Percentiles rank a stretch among this genome's conserved stretches.
phyloP scores from a whole-genome alignment of 2,888 invertebrate species.

The Frankliniella fusca region DNA sequence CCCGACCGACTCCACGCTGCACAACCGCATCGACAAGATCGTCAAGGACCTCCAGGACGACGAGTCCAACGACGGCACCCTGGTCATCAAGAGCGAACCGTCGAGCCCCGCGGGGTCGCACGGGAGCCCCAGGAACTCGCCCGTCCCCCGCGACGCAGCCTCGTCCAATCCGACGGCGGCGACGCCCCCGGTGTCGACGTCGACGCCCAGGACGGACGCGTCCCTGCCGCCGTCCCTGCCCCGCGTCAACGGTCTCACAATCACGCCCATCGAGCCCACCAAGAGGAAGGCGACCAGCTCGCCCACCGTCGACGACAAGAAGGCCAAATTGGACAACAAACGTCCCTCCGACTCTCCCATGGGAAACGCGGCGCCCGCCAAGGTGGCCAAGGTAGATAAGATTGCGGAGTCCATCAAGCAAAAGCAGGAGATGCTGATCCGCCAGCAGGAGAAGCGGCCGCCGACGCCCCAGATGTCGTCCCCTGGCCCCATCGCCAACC shows the following conservation, averaged over 20 bases:
- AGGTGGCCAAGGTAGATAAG: conserved; percentile 9
- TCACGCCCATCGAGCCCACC: conserved; percentile 13
- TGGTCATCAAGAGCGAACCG: conserved; percentile 10
- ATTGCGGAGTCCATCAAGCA: background rate
- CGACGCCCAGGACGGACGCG: background rate
- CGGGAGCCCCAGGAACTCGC: background rate
- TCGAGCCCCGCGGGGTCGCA: background rate
- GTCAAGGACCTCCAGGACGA: conserved; percentile 12
- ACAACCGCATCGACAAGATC: conserved; percentile 17
- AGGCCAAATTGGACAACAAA: background rate
- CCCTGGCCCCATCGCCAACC: background rate
- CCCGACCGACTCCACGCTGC: conserved; percentile 4
- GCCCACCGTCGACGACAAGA: background rate
- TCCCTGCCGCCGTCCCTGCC: background rate
- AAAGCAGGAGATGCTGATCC: background rate
- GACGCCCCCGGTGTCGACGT: background rate
- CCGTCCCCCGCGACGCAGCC: background rate
- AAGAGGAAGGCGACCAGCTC: background rate
- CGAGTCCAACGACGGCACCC: conserved; percentile 12
- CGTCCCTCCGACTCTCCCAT: background rate
- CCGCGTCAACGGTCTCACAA: background rate
- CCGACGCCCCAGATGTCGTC: background rate
- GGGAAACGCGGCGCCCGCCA: background rate
- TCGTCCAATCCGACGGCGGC: background rate
- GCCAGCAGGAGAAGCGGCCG: background rate